phyloP scores from a whole-genome alignment of 2,797 vertebrate genomes.

The Calcarius lapponicus region DNA sequence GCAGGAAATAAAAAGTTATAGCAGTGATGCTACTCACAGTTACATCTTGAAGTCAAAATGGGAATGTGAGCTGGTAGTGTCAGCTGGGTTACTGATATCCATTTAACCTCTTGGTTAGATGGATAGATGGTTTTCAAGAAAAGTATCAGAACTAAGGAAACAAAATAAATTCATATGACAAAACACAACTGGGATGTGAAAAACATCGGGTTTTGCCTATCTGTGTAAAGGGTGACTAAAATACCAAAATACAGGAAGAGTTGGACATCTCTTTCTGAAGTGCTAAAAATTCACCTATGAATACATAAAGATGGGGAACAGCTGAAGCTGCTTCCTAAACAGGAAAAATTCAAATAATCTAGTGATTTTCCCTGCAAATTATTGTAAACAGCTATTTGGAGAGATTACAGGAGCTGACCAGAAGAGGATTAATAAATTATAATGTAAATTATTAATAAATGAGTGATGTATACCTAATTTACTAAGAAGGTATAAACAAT shows the following conservation, averaged over 20 bases:
- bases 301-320: background rate
- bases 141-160: background rate
- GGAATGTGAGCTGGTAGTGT: background rate
- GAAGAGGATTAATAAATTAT: background rate
- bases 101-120: background rate
- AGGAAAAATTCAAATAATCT: background rate
- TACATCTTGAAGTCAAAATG: background rate
- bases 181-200: background rate
- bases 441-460: background rate
- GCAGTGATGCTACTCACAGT: background rate
- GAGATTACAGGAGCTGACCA: background rate
- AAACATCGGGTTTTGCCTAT: background rate
- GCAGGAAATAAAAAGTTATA: background rate
- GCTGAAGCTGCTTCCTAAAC: background rate
- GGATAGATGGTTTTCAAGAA: background rate
- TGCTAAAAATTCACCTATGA: background rate
- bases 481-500: background rate
- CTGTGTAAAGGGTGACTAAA: background rate
- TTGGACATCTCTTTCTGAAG: accelerated
- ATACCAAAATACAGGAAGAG: background rate
- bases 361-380: background rate
- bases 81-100: background rate
- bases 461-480: background rate
- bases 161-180: background rate
- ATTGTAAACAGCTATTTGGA: background rate